Base-by-base conservation (phyloP, 2,113 vertebrate species). In the Theristicus caerulescens region DNA sequence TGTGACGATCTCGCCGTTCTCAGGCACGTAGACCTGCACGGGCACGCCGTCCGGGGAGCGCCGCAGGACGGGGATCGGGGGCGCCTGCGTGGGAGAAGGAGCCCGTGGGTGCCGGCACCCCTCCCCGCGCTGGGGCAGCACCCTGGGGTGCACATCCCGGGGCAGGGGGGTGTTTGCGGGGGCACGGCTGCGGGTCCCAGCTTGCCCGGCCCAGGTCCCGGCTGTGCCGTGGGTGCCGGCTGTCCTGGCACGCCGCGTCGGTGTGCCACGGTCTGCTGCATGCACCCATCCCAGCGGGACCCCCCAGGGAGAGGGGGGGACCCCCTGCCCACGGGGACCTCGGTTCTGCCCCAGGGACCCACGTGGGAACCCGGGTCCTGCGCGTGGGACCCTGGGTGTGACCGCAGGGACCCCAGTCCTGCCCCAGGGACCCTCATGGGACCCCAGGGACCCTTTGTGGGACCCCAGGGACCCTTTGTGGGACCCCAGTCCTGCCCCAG, bases 1-100 rank as follows among this genome's bases (percentile, higher is more conserved):
- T 14, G 96, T 96, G 88, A 96, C 17, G 25, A 96, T 93, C 96
- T 96, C 96, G 0, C 91, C 86, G 13, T 79, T 96, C 79, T 96
- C 94, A 1, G 94, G 86, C 86, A 95, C 3, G 5, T 71, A 94
- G 61, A 96, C 51, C 91, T 92, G 94, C 64, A 65, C n/a, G 10
- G 93, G 93, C 74, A 54, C 7, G 2, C 82, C 32, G 1, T 62
- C 82, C 2, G 86, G 51, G 22, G 86, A 71, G 74, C 82, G 94
- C 55, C 79, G 91, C 82, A 92, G 93, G 70, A 90, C 8, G 14
- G 52, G 94, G 31, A 88, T 6, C 0, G 82, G 82, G 47, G 91
- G 42, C 8, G 7, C 91, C 96, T 96, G 82, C 5, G 13, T 15
- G 40, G 79, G 19, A 82, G 34, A 66, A n/a, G 64, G 67, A 57